Evolutionary conservation across 1,140 invertebrate species (phyloP), one percentile per base, ranked within the genome.

Genomic region (Aplysia californica): DNA sequence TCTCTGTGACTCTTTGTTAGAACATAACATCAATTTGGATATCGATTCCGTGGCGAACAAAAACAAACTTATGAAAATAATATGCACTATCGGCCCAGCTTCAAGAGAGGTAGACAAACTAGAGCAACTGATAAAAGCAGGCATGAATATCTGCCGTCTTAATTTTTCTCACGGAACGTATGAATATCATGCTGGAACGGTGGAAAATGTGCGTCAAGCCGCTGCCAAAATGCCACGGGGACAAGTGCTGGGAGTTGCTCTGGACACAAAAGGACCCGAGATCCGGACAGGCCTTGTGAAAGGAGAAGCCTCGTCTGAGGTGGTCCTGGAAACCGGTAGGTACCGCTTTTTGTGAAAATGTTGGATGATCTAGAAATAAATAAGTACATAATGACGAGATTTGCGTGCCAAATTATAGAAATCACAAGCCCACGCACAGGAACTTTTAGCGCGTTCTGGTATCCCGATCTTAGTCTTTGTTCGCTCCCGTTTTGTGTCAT

Each of bases 131-230:
- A 97, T 99, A 90, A 94, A 95, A 82, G 95, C 95, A 10, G 98
- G 98, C 33, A 98, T 99, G 97, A 98, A 98, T 84, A 94, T 99
- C 79, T 97, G 97, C 5, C 93, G 98, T 75, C 92, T 99, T 91
- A 99, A 99, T 90, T 99, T 99, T 91, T 97, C 96, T 20, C 98
- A 98, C 89, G 97, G 97, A 64, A 94, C 96, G 0, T 95, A 99
- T 85, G 97, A 98, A 86, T 98, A 98, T 89, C 96, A 98, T 86
- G 94, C 93, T 0, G 94, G 94, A 81, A 97, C 96, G 0, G 96
- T 98, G 80, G 91, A 92, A 33, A 97, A 97, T 88, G 94, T 97
- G 38, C 92, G 96, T 41, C 89, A 93, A 81, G 97, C 97, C 18
- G 95, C 94, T 58, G 94, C 93, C 80, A 95, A 94, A 84, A 93